Conservation (phyloP, 2,888 invertebrate genomes). For the Lepidocyrtoides sp. region DNA sequence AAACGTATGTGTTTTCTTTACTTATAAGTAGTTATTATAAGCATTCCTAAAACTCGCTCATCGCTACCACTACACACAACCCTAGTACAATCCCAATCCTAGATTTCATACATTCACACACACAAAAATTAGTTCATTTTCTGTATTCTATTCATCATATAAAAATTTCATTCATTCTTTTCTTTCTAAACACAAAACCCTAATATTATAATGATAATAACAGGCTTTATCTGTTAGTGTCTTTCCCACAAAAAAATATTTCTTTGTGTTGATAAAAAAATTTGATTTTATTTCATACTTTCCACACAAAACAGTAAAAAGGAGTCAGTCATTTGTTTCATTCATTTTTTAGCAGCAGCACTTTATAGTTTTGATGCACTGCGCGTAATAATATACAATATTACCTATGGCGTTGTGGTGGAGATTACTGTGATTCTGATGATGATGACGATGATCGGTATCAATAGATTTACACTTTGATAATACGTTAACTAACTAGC, state of each 20-base stretch:
- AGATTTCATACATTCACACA: constrained; percentile 35
- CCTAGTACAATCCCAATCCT: not conserved
- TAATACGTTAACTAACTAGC: constrained; percentile 9
- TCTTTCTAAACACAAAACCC: not conserved
- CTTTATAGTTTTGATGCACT: not conserved
- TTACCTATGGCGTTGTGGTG: constrained; percentile 26
- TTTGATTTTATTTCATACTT: constrained; percentile 17
- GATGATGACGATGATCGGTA: not conserved
- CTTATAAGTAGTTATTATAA: constrained; percentile 61
- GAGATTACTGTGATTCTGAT: not conserved
- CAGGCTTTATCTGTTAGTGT: not conserved
- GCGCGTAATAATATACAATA: not conserved
- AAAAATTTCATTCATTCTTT: not conserved
- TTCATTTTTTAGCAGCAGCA: not conserved
- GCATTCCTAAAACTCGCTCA: constrained; percentile 75
- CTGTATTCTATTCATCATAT: too few relatives aligned
- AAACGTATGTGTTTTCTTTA: constrained; percentile 5
- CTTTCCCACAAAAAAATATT: constrained; percentile 9
- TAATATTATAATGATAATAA: not conserved
- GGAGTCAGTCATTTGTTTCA: constrained; percentile 25
- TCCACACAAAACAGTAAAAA: not conserved
- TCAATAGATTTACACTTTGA: constrained; percentile 26
- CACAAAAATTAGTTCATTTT: not conserved
- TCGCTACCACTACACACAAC: constrained; percentile 26
- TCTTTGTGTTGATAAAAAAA: not conserved